Percentiles rank a stretch among this genome's conserved stretches.
Conservation (phyloP, 2,797 vertebrate species). For the Sciurus carolinensis region DNA sequence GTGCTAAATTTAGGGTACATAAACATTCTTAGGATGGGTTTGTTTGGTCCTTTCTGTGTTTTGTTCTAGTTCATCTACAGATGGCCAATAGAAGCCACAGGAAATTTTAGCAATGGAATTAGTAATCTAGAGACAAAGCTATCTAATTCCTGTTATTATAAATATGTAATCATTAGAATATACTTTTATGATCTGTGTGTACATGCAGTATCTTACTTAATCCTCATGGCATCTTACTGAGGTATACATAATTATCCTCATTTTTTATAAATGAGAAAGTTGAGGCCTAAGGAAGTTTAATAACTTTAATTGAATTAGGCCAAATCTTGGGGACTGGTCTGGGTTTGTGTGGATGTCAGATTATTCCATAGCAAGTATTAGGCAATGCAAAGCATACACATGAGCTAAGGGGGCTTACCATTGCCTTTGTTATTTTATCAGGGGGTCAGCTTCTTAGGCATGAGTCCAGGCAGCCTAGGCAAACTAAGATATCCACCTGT, state of each 20-base stretch:
- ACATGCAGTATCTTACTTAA: background rate
- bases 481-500: background rate
- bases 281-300: background rate
- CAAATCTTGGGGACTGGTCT: background rate
- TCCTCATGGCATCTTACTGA: background rate
- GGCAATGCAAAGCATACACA: background rate
- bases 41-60: conserved; percentile 2
- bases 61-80: background rate
- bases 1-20: background rate
- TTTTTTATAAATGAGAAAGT: conserved; percentile 7
- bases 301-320: background rate
- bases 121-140: background rate
- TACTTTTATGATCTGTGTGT: background rate
- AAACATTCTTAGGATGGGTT: background rate
- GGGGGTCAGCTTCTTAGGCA: too few species aligned
- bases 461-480: background rate
- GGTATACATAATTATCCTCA: background rate
- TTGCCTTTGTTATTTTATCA: background rate
- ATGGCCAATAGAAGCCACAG: background rate
- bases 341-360: background rate
- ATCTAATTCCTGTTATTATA: background rate
- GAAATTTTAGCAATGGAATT: background rate
- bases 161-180: background rate
- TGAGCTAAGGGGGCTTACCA: background rate
- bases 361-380: background rate